These are phyloP conservation scores for Tragelaphus buxtoni DNA, from an alignment of 2,113 vertebrate genomes.

Conservation along the genomic window DNA sequence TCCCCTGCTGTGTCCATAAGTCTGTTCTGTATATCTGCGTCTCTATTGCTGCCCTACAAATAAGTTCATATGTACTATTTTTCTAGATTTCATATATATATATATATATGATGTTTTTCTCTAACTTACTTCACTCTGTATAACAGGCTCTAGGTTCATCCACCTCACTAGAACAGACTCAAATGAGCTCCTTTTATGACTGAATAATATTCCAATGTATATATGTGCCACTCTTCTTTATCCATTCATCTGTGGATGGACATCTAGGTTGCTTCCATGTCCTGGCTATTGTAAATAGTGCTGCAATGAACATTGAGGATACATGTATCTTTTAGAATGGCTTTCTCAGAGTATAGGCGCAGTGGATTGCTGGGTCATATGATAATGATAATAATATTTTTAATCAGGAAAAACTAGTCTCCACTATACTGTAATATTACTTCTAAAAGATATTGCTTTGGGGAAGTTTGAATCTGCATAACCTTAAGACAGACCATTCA, in stretches of 20 bases:
- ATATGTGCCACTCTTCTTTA: not conserved
- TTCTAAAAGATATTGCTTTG: not conserved
- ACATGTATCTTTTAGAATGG: not conserved
- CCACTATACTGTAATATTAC: not conserved
- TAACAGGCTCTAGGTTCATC: not conserved
- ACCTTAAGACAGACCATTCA: not conserved
- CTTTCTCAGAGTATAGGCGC: not conserved
- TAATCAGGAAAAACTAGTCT: not conserved
- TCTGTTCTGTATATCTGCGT: not conserved
- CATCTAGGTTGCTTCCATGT: not conserved
- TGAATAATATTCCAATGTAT: not conserved
- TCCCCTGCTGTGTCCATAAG: not conserved
- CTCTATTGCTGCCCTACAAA: not conserved
- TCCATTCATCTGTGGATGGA: not conserved
- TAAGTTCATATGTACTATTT: not conserved
- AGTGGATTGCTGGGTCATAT: not conserved
- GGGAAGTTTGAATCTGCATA: not conserved
- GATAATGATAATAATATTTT: not conserved
- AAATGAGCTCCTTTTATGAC: not conserved
- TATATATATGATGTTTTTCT: not conserved
- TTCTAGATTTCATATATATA: not conserved
- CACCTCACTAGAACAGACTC: not conserved
- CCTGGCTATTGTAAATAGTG: not conserved
- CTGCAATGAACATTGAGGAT: not conserved
- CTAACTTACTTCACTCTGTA: not conserved